phyloP scores from a whole-genome alignment of 2,888 invertebrate species.

The Neuroscelio doddi region DNA sequence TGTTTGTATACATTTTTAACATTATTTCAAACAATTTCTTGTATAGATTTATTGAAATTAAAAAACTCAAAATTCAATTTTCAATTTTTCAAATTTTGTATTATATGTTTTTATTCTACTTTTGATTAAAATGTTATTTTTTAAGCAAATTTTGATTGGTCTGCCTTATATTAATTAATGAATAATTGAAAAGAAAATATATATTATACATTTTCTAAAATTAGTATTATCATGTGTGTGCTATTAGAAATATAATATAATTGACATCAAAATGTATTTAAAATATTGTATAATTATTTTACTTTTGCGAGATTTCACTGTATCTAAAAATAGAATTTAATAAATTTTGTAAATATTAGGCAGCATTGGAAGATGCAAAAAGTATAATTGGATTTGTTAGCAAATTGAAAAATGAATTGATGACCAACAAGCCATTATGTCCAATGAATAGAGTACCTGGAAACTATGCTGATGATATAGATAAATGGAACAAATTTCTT shows the following conservation, averaged over 20 bases:
- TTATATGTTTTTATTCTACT: too few relatives aligned
- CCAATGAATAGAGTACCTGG: slow-evolving; percentile 69
- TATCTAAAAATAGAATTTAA: too few relatives aligned
- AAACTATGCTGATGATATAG: slow-evolving; percentile 74
- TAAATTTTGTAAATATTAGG: slow-evolving; percentile 71
- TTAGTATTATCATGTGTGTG: slow-evolving; percentile 50
- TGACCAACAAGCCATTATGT: slow-evolving; percentile 89
- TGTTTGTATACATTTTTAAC: too few relatives aligned
- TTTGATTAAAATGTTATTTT: too few relatives aligned
- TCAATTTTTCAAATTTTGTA: too few relatives aligned
- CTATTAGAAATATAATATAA: background rate
- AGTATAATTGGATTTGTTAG: slow-evolving; percentile 82
- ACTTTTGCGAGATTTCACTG: too few relatives aligned
- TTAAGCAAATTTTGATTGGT: too few relatives aligned
- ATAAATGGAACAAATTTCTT: slow-evolving; percentile 82
- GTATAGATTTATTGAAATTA: too few relatives aligned
- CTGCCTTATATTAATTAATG: too few relatives aligned
- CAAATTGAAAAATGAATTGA: slow-evolving; percentile 89
- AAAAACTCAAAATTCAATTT: background rate
- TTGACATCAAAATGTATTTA: background rate
- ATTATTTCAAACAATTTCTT: too few relatives aligned
- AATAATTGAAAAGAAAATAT: too few relatives aligned
- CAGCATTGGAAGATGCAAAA: slow-evolving; percentile 81
- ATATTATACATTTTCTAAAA: too few relatives aligned
- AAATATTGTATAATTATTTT: slow-evolving; percentile 2